Percentiles rank a stretch among this genome's conserved stretches.
These are phyloP conservation scores for Nymphalis urticae DNA, from an alignment of 2,888 invertebrate genomes.

Conservation along the genomic window DNA sequence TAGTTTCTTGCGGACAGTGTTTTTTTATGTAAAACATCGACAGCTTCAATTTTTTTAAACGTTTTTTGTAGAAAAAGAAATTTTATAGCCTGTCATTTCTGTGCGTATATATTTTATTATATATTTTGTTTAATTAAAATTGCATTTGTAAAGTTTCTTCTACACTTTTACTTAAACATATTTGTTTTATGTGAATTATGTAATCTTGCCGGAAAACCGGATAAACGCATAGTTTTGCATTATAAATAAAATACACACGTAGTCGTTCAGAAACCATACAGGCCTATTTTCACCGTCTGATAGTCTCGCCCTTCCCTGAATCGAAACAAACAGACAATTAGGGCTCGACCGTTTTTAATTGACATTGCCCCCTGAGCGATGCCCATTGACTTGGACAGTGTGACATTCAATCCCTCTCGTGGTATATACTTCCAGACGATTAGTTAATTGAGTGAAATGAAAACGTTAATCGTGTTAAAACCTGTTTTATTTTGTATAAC, in stretches of 20 bases:
- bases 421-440: conserved; percentile 1
- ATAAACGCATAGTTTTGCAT: not conserved
- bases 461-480: not conserved
- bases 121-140: no score
- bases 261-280: conserved; percentile 22
- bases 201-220: no score
- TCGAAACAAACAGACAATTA: conserved; percentile 71
- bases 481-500: not conserved
- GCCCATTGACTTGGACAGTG: conserved; percentile 37
- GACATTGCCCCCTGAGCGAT: conserved; percentile 56
- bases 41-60: not conserved
- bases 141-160: no score
- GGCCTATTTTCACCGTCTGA: conserved; percentile 39
- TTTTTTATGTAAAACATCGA: not conserved
- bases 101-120: no score
- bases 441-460: no score
- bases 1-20: not conserved
- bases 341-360: conserved; percentile 67
- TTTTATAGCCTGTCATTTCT: no score
- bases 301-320: conserved; percentile 49
- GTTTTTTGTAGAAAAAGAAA: no score
- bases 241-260: conserved; percentile 5
- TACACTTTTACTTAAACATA: no score
- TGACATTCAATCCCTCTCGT: conserved; percentile 34
- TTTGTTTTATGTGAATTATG: no score